phyloP scores from a whole-genome alignment of 2,113 vertebrate species.

The Rallus limicola region DNA sequence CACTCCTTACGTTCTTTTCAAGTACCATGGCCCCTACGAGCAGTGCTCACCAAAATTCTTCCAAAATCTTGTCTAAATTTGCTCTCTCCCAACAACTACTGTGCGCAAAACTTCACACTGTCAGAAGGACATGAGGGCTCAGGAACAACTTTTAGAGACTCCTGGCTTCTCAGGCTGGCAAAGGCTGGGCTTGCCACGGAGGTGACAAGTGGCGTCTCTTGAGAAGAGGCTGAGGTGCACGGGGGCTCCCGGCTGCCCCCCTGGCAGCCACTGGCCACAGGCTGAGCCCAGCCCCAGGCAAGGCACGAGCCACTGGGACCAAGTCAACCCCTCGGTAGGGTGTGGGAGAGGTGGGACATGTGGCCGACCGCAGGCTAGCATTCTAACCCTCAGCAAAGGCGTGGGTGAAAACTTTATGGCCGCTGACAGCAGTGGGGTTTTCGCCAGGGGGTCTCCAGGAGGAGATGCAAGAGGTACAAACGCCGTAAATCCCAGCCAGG shows the following conservation, averaged over 20 bases:
- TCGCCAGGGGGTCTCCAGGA: not conserved
- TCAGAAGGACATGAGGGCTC: conserved; percentile 40
- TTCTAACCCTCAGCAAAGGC: not conserved
- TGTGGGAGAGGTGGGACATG: not conserved
- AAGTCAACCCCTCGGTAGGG: not conserved
- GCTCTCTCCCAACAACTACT: not conserved
- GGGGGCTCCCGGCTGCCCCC: not conserved
- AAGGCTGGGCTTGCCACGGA: conserved; percentile 10
- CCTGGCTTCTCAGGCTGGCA: conserved; percentile 39
- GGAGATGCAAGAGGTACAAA: not conserved
- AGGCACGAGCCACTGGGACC: not conserved
- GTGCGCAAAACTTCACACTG: not conserved
- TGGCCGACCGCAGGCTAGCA: not conserved
- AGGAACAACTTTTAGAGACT: conserved; percentile 32
- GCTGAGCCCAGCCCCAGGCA: not conserved
- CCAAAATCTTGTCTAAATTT: conserved; percentile 46
- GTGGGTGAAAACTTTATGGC: not conserved
- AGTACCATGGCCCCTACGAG: conserved; percentile 56
- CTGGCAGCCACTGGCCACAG: not conserved
- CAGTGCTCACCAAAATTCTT: conserved; percentile 68
- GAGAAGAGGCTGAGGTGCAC: not conserved
- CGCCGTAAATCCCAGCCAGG: rapidly evolving
- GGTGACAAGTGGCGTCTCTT: conserved; percentile 27
- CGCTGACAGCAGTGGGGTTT: not conserved
- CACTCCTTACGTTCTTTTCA: conserved; percentile 57